Evolutionary conservation across 2,888 invertebrate species (phyloP), one percentile per base, ranked within the genome.

Genomic region (Rhogogaster chlorosoma): DNA sequence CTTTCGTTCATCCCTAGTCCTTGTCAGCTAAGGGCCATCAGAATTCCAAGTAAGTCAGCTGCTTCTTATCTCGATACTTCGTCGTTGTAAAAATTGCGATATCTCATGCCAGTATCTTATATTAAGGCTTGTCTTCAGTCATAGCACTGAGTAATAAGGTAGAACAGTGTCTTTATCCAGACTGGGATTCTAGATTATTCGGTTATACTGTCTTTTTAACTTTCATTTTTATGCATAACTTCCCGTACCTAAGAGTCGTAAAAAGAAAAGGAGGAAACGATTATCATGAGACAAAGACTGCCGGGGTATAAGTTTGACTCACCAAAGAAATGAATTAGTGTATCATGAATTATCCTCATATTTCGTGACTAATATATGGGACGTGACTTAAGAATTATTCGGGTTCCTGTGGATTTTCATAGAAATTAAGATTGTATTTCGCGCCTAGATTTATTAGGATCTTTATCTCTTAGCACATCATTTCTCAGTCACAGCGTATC

Each of bases 41-140:
- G 77, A 49, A 77, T 77, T 77, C 53, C 53, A n/a, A 77, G 26
- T 32, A 53, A 77, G 49, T 77, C 77, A 77, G 49, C 77, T 12
- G n/a, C 53, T 32, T 49, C 77, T 77, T 77, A 77, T 77, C 77
- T 49, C 29, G 15, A 53, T 49, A 10, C 77, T 49, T 77, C 18
- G 3, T 32, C 53, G 9, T 49, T 45, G 32, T 53, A n/a, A 53
- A 49, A 77, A 49, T 77, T 22, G 26, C 32, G 49, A 77, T 67
- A 15, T 45, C 5, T 29, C 77, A 18, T 32, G 32, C 32, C 29
- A 29, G 53, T 32, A 2, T 42, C 12, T 73, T 53, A 49, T 77
- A n/a, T n/a, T n/a, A 32, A 29, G 49, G 18, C 7, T 9, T 49
- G 77, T 75, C 73, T 42, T 73, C 22, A 29, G 29, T 12, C 29